These are phyloP conservation scores for Cynodonichthys magdalenae DNA, from an alignment of 2,797 vertebrate species.

Conservation along the genomic window DNA sequence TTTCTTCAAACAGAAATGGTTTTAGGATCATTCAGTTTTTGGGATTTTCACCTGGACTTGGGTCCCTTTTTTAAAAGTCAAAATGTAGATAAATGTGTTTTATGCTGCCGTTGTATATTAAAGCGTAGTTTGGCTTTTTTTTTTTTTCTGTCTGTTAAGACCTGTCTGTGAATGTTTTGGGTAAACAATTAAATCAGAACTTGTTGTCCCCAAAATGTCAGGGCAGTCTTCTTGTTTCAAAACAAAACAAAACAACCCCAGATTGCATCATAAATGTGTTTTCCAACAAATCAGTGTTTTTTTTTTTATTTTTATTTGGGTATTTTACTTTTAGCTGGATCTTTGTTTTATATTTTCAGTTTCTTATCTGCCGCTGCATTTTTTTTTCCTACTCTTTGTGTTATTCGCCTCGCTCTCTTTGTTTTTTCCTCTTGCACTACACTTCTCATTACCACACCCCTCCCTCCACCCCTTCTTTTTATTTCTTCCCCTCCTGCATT, in stretches of 20 bases:
- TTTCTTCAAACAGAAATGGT: not conserved
- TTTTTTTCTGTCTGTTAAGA: slow-evolving; percentile 11
- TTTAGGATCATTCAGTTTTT: slow-evolving; percentile 1
- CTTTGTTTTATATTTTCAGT: slow-evolving; percentile 5
- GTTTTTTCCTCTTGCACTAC: slow-evolving; percentile 35
- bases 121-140: not conserved
- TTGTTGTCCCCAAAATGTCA: not conserved
- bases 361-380: not conserved
- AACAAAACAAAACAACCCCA: not conserved
- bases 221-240: slow-evolving; percentile 12
- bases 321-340: not conserved
- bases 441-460: slow-evolving; percentile 34
- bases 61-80: slow-evolving; percentile 6
- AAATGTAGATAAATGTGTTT: not conserved
- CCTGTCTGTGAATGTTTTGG: slow-evolving; percentile 14
- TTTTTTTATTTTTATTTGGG: slow-evolving; percentile 11
- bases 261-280: not conserved
- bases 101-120: not conserved
- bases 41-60: slow-evolving; percentile 1
- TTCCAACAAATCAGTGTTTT: not conserved
- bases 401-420: slow-evolving; percentile 31
- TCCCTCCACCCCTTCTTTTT: slow-evolving; percentile 24
- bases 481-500: slow-evolving; percentile 42
- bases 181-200: not conserved
- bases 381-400: slow-evolving; percentile 3